Evolutionary conservation across 2,797 vertebrate genomes (phyloP), one percentile per base, ranked within the genome.

Genomic region (Enteromius fasciolatus): DNA sequence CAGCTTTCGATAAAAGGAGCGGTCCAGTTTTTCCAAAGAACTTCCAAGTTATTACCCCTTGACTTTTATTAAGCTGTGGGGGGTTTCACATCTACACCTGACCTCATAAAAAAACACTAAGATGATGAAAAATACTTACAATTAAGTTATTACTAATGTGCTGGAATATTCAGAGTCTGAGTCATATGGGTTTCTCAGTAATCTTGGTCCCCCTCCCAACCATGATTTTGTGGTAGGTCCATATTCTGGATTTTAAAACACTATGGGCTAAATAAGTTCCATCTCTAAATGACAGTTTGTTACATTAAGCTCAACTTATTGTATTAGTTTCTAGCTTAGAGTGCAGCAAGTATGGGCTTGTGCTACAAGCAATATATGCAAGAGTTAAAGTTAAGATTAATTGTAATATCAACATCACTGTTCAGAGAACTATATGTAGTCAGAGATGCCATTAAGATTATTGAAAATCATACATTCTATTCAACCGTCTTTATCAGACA

Each of bases 1-100:
- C 86, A 92, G 85, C 84, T 84, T 89, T 77, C 57, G 81, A 81
- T 39, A 88, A 86, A 91, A 88, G 78, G 75, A 82, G 64, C 20
- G 6, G 39, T 44, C 46, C 33, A 54, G 20, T 63, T 28, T 52
- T 78, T 83, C 77, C 64, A 54, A 78, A 59, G 63, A 83, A 85
- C 61, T 44, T 25, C n/a, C 15, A 44, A 54, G 3, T 82, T 7
- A 23, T 63, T 8, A 52, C 5, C 46, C 2, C 5, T 18, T 11
- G 3, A 4, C 15, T 41, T 74, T 46, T 70, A 25, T 14, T 25
- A 0, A 28, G 3, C 23, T 41, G 17, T 25, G 7, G 31, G 10
- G 15, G 7, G 17, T 36, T 64, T 10, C 1, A 20, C 25, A 39
- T 81, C 9, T 20, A 2, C 6, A 4, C 15, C 66, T 64, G 5